A percentile compares a stretch with the other conserved stretches of the same genome.
phyloP scores from a whole-genome alignment of 2,113 vertebrate genomes.

The Lycaon pictus region DNA sequence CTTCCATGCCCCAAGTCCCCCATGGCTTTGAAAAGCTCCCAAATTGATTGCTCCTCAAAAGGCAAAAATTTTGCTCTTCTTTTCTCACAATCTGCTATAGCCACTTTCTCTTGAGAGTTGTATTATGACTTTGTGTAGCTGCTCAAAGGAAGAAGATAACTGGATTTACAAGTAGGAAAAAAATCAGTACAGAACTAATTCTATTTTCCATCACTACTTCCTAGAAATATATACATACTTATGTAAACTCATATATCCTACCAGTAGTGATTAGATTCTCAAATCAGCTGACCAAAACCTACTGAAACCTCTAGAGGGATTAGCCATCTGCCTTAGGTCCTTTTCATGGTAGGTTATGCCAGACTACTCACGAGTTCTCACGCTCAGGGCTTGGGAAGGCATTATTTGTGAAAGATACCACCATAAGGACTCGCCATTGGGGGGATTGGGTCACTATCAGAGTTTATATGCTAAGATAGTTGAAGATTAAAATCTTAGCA shows the following conservation, averaged over 20 bases:
- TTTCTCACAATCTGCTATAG: neutral
- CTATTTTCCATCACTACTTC: neutral
- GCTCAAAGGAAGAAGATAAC: neutral
- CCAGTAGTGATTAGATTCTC: neutral
- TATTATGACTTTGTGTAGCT: neutral
- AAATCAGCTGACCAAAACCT: neutral
- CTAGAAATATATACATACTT: neutral
- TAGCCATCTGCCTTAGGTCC: neutral
- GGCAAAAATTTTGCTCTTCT: constrained; percentile 15
- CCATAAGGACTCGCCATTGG: neutral
- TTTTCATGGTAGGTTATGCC: neutral
- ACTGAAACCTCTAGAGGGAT: neutral
- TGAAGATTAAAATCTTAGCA: neutral
- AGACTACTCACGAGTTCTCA: neutral
- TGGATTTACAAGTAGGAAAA: neutral
- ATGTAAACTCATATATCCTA: neutral
- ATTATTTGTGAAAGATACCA: neutral
- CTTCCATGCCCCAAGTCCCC: neutral
- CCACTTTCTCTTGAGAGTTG: neutral
- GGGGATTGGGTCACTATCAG: neutral
- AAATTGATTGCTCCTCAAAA: constrained; percentile 61
- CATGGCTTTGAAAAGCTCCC: neutral
- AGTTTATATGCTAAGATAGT: neutral
- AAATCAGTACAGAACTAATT: neutral
- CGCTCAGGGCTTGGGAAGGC: neutral